Percentiles rank a stretch among this genome's conserved stretches.
These are phyloP conservation scores for Taeniopygia guttata DNA, from an alignment of 2,797 vertebrate species.

Conservation along the genomic window DNA sequence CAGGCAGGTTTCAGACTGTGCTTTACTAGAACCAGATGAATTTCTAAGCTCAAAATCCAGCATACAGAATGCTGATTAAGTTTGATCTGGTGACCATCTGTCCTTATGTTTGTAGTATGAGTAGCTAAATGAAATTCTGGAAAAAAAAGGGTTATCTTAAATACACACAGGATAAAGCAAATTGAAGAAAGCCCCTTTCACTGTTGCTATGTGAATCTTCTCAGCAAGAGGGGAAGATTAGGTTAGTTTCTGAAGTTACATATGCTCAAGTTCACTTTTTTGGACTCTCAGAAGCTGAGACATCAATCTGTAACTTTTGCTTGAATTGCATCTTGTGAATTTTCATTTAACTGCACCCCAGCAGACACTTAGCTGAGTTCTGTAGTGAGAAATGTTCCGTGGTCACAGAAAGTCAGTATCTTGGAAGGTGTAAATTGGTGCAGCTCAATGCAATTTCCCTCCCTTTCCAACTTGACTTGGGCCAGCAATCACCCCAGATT, in stretches of 20 bases:
- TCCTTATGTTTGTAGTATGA: conserved; percentile 56
- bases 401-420: not conserved
- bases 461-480: not conserved
- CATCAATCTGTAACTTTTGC: conserved; percentile 10
- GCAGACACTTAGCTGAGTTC: not conserved
- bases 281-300: conserved; percentile 11
- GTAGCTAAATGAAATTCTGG: conserved; percentile 64
- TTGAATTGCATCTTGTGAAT: conserved; percentile 23
- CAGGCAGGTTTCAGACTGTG: conserved; percentile 56
- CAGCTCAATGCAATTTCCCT: not conserved
- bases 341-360: not conserved
- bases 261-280: conserved; percentile 19
- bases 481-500: not conserved
- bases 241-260: conserved; percentile 24
- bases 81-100: conserved; percentile 71
- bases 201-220: conserved; percentile 53
- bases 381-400: not conserved
- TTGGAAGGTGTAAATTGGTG: not conserved
- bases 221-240: conserved; percentile 25
- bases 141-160: conserved; percentile 49
- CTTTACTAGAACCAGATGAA: conserved; percentile 71
- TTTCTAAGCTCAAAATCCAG: conserved; percentile 65
- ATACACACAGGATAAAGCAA: conserved; percentile 52
- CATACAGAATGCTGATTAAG: conserved; percentile 64
- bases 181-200: conserved; percentile 47